A percentile compares a stretch with the other conserved stretches of the same genome.
Conservation (phyloP, 1,140 invertebrate genomes). For the Apis florea region DNA sequence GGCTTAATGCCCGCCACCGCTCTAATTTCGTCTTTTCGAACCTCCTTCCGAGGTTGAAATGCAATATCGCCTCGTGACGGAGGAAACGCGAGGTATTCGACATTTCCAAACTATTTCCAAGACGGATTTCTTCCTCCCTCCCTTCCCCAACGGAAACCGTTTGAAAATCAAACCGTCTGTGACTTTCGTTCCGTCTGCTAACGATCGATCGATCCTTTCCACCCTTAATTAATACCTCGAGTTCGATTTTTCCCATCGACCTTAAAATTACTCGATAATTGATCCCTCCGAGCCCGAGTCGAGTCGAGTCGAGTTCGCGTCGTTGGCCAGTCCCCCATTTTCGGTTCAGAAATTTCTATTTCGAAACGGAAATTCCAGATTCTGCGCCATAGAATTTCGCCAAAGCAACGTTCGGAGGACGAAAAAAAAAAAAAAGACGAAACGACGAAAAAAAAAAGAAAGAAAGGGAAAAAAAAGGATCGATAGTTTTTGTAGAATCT, state of each 20-base stretch:
- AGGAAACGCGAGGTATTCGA: slow-evolving; percentile 67
- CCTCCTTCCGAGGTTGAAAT: slow-evolving; percentile 55
- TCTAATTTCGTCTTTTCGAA: slow-evolving; percentile 66
- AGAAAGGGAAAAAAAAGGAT: not conserved
- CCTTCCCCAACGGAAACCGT: not conserved
- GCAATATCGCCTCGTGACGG: slow-evolving; percentile 72
- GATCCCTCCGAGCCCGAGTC: not conserved
- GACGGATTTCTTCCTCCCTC: slow-evolving; percentile 33
- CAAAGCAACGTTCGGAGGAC: not conserved
- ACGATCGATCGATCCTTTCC: slow-evolving; percentile 27
- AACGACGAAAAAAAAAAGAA: not conserved
- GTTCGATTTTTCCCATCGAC: not conserved
- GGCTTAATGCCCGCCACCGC: slow-evolving; percentile 50
- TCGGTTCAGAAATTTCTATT: not conserved
- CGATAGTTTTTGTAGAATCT: not conserved
- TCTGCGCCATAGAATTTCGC: not conserved
- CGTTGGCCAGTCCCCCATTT: too few species aligned
- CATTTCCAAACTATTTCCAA: slow-evolving; percentile 72
- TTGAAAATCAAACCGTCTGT: not conserved
- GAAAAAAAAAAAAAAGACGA: not conserved
- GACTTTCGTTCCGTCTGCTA: slow-evolving; percentile 20
- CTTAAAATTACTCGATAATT: slow-evolving; percentile 19
- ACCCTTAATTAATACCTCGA: slow-evolving; percentile 28
- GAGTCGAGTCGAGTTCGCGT: too few species aligned
- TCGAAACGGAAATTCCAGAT: not conserved